A percentile compares a stretch with the other conserved stretches of the same genome.
phyloP scores from a whole-genome alignment of 1,140 invertebrate genomes.

The Rhagoletis pomonella region DNA sequence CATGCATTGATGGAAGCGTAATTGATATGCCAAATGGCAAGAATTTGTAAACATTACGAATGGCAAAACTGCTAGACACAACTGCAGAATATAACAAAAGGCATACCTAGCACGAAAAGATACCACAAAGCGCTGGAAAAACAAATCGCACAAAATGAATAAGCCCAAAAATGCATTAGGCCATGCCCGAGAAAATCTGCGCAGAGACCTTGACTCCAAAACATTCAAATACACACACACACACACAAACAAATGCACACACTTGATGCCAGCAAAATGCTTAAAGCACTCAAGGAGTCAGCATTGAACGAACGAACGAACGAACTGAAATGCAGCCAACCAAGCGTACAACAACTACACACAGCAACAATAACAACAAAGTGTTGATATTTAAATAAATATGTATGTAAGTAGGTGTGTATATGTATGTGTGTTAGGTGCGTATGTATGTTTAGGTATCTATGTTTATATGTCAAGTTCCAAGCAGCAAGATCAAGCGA shows the following conservation, averaged over 20 bases:
- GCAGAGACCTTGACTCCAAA: constrained; percentile 54
- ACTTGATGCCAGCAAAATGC: not conserved
- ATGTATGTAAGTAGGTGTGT: too few species aligned
- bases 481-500: constrained; percentile 45
- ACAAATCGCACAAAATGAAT: not conserved
- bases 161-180: constrained; percentile 47
- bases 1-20: not conserved
- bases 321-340: constrained; percentile 17
- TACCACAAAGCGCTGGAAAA: not conserved
- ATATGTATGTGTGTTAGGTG: not conserved
- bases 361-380: not conserved
- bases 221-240: constrained; percentile 7
- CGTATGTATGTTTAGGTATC: not conserved
- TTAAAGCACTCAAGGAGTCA: not conserved
- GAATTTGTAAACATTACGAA: constrained; percentile 21
- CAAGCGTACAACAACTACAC: not conserved
- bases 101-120: not conserved
- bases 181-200: constrained; percentile 54
- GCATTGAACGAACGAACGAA: not conserved
- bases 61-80: not conserved
- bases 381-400: not conserved
- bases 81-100: not conserved
- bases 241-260: not conserved
- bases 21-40: constrained; percentile 27
- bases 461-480: not conserved